Conservation (phyloP, 64 coral and sea anemone species). For the Orbicella faveolata region DNA sequence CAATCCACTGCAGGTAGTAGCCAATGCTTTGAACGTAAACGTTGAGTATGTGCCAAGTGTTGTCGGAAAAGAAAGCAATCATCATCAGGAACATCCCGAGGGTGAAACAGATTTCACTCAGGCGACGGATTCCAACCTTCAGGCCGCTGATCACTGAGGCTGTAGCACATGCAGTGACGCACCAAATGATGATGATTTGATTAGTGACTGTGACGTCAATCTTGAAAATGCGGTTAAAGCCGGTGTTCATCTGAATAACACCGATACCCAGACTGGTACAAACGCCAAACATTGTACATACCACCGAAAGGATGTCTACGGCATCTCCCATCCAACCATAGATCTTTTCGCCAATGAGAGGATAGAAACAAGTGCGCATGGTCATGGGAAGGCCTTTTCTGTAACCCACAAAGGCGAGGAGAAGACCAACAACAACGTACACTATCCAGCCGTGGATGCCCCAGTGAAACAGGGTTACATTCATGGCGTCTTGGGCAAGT, state of each 20-base stretch:
- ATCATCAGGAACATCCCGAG: constrained; percentile 49
- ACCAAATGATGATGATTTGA: constrained; percentile 69
- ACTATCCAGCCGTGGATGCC: constrained; percentile 73
- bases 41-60: constrained; percentile 49
- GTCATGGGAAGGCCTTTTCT: constrained; percentile 65
- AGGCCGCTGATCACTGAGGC: constrained; percentile 55
- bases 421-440: constrained; percentile 58
- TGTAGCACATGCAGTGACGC: constrained; percentile 44
- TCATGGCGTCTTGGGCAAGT: constrained; percentile 71
- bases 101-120: constrained; percentile 50
- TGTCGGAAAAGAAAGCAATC: constrained; percentile 30
- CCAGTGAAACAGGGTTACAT: constrained; percentile 78
- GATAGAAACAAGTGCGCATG: constrained; percentile 76
- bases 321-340: constrained; percentile 66
- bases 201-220: not conserved
- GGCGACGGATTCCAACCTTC: constrained; percentile 47
- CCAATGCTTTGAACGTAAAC: constrained; percentile 57
- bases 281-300: constrained; percentile 73
- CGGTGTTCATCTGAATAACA: constrained; percentile 59
- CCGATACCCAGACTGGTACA: constrained; percentile 77
- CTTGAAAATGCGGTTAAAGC: constrained; percentile 42
- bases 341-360: constrained; percentile 60
- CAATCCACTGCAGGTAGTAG: constrained; percentile 49
- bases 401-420: constrained; percentile 56
- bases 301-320: constrained; percentile 64